A percentile compares a stretch with the other conserved stretches of the same genome.
These are phyloP conservation scores for Sciaenops ocellatus DNA, from an alignment of 2,797 vertebrate species.

Conservation along the genomic window DNA sequence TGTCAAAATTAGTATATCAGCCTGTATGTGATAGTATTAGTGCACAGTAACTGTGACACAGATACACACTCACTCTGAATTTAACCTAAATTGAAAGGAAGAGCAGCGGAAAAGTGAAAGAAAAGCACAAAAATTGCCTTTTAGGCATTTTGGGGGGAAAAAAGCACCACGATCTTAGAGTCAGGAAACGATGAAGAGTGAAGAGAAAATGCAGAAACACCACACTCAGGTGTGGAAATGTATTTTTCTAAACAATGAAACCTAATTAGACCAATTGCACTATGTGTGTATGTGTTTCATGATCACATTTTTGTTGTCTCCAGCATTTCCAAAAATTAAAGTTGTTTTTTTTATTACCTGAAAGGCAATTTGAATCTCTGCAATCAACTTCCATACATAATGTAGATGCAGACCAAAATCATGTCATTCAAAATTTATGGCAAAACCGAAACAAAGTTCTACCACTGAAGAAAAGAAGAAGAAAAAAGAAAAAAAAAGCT, in stretches of 20 bases:
- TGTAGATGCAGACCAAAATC: neutral
- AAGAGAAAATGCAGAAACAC: neutral
- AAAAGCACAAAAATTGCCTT: neutral
- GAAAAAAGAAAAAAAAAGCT: no score
- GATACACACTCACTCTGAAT: neutral
- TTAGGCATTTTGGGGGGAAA: neutral
- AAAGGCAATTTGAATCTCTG: neutral
- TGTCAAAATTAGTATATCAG: neutral
- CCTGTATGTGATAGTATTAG: neutral
- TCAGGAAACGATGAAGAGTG: neutral
- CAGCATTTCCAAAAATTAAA: neutral
- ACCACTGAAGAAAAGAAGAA: neutral
- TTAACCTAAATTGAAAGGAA: neutral
- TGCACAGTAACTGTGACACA: neutral
- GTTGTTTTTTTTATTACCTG: neutral
- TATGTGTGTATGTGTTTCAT: neutral
- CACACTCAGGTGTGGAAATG: neutral
- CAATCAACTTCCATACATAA: neutral
- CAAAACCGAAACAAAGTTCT: neutral
- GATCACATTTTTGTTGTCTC: neutral
- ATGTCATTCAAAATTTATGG: neutral
- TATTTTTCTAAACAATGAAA: neutral
- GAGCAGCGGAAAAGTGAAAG: neutral
- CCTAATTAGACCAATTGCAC: neutral
- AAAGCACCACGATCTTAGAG: neutral